phyloP scores from a whole-genome alignment of 1,140 invertebrate species.

The Acromyrmex echinatior region DNA sequence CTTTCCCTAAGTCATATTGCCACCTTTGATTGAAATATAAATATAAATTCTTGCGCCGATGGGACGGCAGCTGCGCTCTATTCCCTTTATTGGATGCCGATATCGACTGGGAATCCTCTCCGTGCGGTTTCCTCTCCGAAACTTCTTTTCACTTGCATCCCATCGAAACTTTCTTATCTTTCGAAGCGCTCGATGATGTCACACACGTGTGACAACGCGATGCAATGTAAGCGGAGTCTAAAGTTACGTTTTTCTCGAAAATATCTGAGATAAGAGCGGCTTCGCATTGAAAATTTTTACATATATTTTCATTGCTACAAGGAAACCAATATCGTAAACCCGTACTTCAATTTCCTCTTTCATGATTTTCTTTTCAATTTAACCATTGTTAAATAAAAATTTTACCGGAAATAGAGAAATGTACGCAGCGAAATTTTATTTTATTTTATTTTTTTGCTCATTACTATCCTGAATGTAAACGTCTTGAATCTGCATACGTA shows the following conservation, averaged over 20 bases:
- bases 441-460: not conserved
- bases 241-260: constrained; percentile 38
- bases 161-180: constrained; percentile 66
- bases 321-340: not conserved
- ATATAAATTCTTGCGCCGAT: constrained; percentile 62
- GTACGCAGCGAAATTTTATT: not conserved
- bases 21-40: constrained; percentile 62
- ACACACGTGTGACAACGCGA: constrained; percentile 55
- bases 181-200: constrained; percentile 53
- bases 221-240: constrained; percentile 33
- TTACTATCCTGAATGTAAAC: constrained; percentile 33
- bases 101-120: constrained; percentile 66
- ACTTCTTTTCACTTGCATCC: constrained; percentile 47
- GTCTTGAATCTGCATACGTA: constrained; percentile 44
- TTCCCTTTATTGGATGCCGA: constrained; percentile 74
- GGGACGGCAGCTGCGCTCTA: constrained; percentile 62
- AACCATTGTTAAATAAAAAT: constrained; percentile 35
- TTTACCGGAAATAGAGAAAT: constrained; percentile 17
- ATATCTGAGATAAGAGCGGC: constrained; percentile 49
- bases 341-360: constrained; percentile 37
- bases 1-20: constrained; percentile 8
- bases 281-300: constrained; percentile 46
- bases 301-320: constrained; percentile 39
- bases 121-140: constrained; percentile 36
- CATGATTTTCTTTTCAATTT: constrained; percentile 26